Evolutionary conservation across 2,888 invertebrate genomes (phyloP).

Genomic region (Cataglyphis cursor): DNA sequence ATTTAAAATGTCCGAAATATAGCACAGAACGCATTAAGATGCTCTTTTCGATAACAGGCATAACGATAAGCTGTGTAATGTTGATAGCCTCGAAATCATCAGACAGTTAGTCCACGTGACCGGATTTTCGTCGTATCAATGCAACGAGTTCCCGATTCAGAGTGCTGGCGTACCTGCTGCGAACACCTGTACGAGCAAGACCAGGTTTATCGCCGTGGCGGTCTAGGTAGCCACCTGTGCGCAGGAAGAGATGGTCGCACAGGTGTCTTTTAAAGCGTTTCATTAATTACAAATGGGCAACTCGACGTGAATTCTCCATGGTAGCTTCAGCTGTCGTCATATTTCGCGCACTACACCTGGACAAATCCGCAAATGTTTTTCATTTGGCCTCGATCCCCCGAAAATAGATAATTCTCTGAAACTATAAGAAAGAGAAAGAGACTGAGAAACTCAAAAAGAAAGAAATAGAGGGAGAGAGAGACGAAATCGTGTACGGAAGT

Average conservation of each 20-base stretch:
- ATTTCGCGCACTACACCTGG: slow-evolving; percentile 65
- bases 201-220: slow-evolving; percentile 74
- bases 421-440: background rate
- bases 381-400: slow-evolving; percentile 48
- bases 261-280: slow-evolving; percentile 82
- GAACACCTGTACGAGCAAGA: slow-evolving; percentile 76
- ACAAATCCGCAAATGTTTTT: slow-evolving; percentile 61
- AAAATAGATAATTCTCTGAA: slow-evolving; percentile 57
- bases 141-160: slow-evolving; percentile 74
- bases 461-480: background rate
- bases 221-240: slow-evolving; percentile 79
- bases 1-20: background rate
- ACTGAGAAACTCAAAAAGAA: background rate
- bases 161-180: slow-evolving; percentile 69
- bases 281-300: slow-evolving; percentile 82
- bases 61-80: background rate
- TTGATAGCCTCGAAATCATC: slow-evolving; percentile 25
- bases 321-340: slow-evolving; percentile 50
- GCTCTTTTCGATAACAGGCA: background rate
- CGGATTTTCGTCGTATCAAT: slow-evolving; percentile 69
- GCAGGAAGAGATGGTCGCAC: slow-evolving; percentile 77
- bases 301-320: slow-evolving; percentile 53
- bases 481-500: slow-evolving; percentile 20
- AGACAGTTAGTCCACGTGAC: slow-evolving; percentile 54
- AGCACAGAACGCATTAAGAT: background rate